phyloP scores from a whole-genome alignment of 2,888 invertebrate species.

The Tachina grossa region DNA sequence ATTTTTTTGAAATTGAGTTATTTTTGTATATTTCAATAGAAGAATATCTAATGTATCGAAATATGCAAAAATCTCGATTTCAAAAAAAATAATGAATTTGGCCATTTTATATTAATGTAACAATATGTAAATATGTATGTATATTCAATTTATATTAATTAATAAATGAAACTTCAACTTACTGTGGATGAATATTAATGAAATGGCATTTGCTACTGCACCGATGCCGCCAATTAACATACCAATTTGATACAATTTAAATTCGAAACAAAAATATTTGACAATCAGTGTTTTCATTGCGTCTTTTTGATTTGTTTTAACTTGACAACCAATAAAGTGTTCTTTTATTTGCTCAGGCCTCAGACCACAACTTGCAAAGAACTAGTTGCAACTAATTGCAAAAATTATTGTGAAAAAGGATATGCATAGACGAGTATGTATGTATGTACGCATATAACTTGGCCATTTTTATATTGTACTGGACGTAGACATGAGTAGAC shows the following conservation, averaged over 20 bases:
- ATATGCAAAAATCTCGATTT: no score
- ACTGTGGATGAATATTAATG: background rate
- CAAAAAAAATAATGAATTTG: no score
- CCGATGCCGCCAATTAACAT: constrained; percentile 33
- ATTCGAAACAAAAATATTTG: constrained; percentile 26
- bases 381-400: background rate
- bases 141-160: background rate
- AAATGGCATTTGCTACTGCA: background rate
- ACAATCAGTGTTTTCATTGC: constrained; percentile 34
- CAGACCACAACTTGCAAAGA: background rate
- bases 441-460: no score
- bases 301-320: background rate
- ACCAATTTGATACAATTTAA: constrained; percentile 54
- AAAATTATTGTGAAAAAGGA: background rate
- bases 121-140: no score
- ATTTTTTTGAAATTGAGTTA: no score
- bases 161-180: constrained; percentile 23
- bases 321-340: background rate
- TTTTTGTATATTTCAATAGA: no score
- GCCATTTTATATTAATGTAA: no score
- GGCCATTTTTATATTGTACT: background rate
- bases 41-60: no score
- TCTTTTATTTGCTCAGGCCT: background rate
- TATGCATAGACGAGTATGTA: background rate
- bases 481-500: background rate